Conservation (phyloP, 1,140 invertebrate genomes). For the Harpegnathos saltator region DNA sequence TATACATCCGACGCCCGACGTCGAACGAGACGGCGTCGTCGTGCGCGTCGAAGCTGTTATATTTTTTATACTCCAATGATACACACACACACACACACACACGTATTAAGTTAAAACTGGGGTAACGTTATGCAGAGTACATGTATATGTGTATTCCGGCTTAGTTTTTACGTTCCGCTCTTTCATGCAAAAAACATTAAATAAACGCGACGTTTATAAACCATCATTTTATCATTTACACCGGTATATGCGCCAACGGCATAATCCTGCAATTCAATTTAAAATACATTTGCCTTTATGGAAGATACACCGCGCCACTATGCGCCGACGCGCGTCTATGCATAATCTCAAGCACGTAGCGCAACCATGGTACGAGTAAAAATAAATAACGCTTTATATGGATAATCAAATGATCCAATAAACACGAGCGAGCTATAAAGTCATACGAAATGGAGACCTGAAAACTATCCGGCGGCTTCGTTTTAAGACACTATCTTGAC, state of each 20-base stretch:
- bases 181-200: slow-evolving; percentile 36
- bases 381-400: slow-evolving; percentile 17
- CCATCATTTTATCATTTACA: slow-evolving; percentile 51
- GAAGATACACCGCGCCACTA: background rate
- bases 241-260: slow-evolving; percentile 14
- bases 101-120: slow-evolving; percentile 15
- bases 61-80: slow-evolving; percentile 1
- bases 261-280: slow-evolving; percentile 53
- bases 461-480: slow-evolving; percentile 12
- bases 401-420: slow-evolving; percentile 33
- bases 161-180: background rate
- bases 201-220: slow-evolving; percentile 34
- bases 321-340: slow-evolving; percentile 10
- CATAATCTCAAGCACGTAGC: slow-evolving; percentile 36
- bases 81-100: no score
- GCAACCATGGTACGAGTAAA: slow-evolving; percentile 13
- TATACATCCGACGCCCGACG: background rate
- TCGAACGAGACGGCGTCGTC: no score
- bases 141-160: background rate
- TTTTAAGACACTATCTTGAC: slow-evolving; percentile 18
- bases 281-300: slow-evolving; percentile 53
- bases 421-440: background rate
- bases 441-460: background rate
- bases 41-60: background rate
- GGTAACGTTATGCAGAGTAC: background rate